phyloP scores from a whole-genome alignment of 2,113 vertebrate genomes.

The Amazona guildingii region DNA sequence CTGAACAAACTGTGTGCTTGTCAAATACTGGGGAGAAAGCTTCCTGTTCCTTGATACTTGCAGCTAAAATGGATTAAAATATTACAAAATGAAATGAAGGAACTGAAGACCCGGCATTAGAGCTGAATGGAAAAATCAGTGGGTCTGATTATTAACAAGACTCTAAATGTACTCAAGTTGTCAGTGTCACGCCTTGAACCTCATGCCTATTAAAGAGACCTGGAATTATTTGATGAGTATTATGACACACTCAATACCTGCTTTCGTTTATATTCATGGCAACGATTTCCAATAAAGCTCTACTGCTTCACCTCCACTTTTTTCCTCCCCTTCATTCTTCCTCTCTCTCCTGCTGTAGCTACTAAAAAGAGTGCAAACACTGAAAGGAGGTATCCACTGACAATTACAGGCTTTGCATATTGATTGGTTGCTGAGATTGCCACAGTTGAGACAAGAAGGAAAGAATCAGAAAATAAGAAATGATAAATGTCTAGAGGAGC shows the following conservation, averaged over 20 bases:
- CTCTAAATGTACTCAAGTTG: conserved; percentile 31
- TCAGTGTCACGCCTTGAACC: conserved; percentile 46
- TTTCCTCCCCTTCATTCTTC: not conserved
- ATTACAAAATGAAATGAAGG: not conserved
- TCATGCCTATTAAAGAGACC: conserved; percentile 54
- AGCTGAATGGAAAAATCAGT: conserved; percentile 5
- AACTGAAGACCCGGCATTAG: conserved; percentile 22
- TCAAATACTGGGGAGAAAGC: not conserved
- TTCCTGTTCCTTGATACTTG: not conserved
- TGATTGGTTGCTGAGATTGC: not conserved
- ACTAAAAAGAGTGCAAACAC: conserved; percentile 28
- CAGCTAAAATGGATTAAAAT: not conserved
- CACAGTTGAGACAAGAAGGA: not conserved
- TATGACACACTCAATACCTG: conserved; percentile 49
- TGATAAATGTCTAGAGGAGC: not conserved
- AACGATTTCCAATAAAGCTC: conserved; percentile 63
- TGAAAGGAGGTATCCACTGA: not conserved
- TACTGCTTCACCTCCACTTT: conserved; percentile 3
- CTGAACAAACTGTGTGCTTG: not conserved
- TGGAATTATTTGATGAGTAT: conserved; percentile 48
- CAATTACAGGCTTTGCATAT: not conserved
- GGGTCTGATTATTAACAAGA: conserved; percentile 44
- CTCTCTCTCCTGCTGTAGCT: not conserved
- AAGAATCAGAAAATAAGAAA: not conserved
- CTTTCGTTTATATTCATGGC: conserved; percentile 48